Percentiles rank a stretch among this genome's conserved stretches.
phyloP scores from a whole-genome alignment of 2,888 invertebrate species.

The Phasia obesa region DNA sequence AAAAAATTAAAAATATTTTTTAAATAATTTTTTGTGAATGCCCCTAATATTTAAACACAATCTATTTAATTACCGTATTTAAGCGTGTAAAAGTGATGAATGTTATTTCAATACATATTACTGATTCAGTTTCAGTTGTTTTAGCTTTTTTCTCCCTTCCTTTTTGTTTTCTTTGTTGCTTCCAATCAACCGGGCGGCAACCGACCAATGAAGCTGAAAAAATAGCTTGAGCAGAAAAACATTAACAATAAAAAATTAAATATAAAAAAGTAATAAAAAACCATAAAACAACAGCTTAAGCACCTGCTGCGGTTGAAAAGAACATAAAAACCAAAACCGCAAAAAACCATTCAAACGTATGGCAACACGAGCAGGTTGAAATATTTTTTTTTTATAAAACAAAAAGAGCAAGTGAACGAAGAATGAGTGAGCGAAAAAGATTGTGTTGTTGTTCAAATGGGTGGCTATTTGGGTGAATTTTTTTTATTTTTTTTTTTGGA shows the following conservation, averaged over 20 bases:
- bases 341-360: conserved; percentile 27
- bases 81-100: conserved; percentile 43
- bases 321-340: neutral
- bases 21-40: neutral
- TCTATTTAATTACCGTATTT: neutral
- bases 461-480: conserved; percentile 47
- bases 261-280: conserved; percentile 17
- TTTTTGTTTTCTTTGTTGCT: neutral
- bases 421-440: neutral
- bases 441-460: conserved; percentile 51
- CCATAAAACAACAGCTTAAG: conserved; percentile 8
- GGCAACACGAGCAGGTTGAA: conserved; percentile 34
- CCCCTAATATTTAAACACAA: conserved; percentile 1
- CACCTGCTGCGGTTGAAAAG: conserved; percentile 59
- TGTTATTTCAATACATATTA: conserved; percentile 42
- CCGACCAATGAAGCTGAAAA: conserved; percentile 61
- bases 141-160: conserved; percentile 4
- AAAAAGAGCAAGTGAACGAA: too few species aligned
- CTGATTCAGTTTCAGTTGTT: neutral
- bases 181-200: neutral
- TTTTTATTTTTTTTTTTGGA: conserved; percentile 5
- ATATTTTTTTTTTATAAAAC: conserved; percentile 5
- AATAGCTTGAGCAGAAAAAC: conserved; percentile 39
- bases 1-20: too few species aligned
- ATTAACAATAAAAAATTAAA: neutral